Percentiles rank a stretch among this genome's conserved stretches.
Conservation (phyloP, 2,888 invertebrate genomes). For the Eristalis intricaria region DNA sequence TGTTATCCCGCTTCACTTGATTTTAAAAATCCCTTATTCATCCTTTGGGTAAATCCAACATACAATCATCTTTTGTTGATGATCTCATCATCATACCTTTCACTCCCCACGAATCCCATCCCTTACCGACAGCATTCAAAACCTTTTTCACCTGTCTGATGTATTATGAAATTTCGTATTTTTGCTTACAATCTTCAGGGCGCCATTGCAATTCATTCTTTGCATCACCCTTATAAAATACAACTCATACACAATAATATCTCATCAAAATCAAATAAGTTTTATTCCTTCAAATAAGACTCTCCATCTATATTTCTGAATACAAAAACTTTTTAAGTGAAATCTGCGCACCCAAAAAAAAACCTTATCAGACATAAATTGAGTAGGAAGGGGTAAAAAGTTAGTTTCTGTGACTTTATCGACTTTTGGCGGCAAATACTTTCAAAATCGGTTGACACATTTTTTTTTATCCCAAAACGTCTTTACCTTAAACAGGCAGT, state of each 20-base stretch:
- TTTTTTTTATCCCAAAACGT: constrained; percentile 7
- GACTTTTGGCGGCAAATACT: constrained; percentile 42
- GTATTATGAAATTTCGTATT: neutral
- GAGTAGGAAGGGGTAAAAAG: constrained; percentile 23
- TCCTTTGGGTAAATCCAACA: neutral
- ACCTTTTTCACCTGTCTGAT: neutral
- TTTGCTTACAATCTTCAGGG: neutral
- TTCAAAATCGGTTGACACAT: constrained; percentile 38
- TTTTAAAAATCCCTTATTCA: neutral
- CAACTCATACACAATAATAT: neutral
- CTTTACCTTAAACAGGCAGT: neutral
- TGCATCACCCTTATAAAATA: neutral
- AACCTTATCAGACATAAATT: constrained; percentile 32
- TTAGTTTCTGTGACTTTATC: constrained; percentile 45
- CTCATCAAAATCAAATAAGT: constrained; percentile 6
- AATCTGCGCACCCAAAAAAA: neutral
- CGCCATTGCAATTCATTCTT: neutral
- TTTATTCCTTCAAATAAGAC: neutral
- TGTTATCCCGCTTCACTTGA: neutral
- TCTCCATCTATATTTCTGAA: constrained; percentile 9
- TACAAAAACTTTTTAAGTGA: constrained; percentile 6
- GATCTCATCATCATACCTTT: neutral
- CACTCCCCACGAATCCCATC: neutral
- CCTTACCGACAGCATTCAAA: neutral
- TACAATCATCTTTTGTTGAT: neutral